These are phyloP conservation scores for Lucinisca nassula DNA, from an alignment of 2,888 invertebrate species.

Conservation along the genomic window DNA sequence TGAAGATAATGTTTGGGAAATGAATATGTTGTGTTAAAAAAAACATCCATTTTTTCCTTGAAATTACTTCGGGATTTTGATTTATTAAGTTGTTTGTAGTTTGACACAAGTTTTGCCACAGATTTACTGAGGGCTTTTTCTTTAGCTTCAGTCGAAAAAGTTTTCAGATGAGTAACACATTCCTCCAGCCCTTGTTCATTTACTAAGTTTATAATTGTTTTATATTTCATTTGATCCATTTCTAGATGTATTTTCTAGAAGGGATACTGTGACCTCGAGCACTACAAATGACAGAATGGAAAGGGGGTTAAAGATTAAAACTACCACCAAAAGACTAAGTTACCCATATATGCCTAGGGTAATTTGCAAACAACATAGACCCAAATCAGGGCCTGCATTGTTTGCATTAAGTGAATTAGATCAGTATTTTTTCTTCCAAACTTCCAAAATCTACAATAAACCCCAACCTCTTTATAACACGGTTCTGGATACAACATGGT, in stretches of 20 bases:
- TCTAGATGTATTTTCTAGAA: neutral
- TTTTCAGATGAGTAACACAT: neutral
- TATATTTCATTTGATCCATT: neutral
- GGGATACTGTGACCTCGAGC: neutral
- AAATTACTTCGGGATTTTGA: neutral
- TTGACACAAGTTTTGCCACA: neutral
- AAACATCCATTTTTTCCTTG: no score
- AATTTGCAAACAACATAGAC: neutral
- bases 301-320: neutral
- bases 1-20: no score
- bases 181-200: neutral
- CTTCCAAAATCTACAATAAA: no score
- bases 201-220: neutral
- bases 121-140: neutral
- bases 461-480: no score
- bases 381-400: neutral
- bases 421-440: neutral
- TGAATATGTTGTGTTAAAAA: no score
- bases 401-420: neutral
- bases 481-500: no score
- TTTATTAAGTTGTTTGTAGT: neutral
- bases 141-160: neutral
- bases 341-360: neutral
- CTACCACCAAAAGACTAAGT: neutral
- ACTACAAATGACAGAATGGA: neutral